These are phyloP conservation scores for Ganaspis brasiliensis DNA, from an alignment of 2,888 invertebrate genomes.

Conservation along the genomic window DNA sequence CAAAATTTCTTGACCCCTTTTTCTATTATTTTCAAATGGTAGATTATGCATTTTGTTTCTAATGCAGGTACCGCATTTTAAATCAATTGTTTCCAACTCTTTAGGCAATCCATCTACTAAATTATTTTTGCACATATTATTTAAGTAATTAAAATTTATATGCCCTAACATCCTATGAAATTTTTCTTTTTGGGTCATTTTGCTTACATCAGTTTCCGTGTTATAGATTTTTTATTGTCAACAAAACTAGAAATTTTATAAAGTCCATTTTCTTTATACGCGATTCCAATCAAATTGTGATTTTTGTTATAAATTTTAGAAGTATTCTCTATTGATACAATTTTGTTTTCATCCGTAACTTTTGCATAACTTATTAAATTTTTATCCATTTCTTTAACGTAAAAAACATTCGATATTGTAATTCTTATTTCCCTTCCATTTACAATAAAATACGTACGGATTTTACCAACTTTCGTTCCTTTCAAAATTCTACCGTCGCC, in stretches of 20 bases:
- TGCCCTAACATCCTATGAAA: constrained; percentile 42
- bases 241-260: constrained; percentile 18
- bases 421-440: constrained; percentile 13
- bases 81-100: neutral
- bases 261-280: constrained; percentile 34
- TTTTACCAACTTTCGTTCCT: constrained; percentile 49
- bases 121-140: constrained; percentile 11
- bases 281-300: constrained; percentile 32
- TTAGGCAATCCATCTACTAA: constrained; percentile 32
- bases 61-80: constrained; percentile 45
- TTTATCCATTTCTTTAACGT: constrained; percentile 49
- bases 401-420: constrained; percentile 46
- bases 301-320: constrained; percentile 32
- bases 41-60: constrained; percentile 45
- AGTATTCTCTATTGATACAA: constrained; percentile 41
- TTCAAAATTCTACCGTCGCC: constrained; percentile 46
- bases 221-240: no score
- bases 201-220: neutral
- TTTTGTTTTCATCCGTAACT: constrained; percentile 50
- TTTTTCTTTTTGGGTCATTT: constrained; percentile 42
- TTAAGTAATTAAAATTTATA: constrained; percentile 38
- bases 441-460: constrained; percentile 43
- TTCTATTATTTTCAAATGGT: constrained; percentile 34
- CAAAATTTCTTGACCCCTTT: constrained; percentile 34
- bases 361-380: constrained; percentile 52